Conservation (phyloP, 2,113 vertebrate species). For the Cichladusa arquata region DNA sequence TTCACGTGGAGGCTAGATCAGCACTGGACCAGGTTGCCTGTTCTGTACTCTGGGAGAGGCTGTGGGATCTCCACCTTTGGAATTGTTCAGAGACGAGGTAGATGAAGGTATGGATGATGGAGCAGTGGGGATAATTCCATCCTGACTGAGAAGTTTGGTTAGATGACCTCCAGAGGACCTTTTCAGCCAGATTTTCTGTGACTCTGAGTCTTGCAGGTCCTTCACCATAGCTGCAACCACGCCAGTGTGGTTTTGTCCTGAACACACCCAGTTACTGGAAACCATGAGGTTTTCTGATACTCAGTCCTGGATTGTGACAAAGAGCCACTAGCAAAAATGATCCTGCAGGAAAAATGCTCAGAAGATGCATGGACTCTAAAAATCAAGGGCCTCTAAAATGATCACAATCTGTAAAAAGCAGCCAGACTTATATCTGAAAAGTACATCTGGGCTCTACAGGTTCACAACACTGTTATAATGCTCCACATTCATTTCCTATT, state of each 20-base stretch:
- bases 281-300: not conserved
- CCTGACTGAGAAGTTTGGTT: not conserved
- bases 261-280: not conserved
- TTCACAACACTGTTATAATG: not conserved
- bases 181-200: not conserved
- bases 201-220: not conserved
- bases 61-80: not conserved
- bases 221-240: accelerated
- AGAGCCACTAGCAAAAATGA: accelerated
- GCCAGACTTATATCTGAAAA: not conserved
- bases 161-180: not conserved
- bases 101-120: accelerated
- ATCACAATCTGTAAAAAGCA: not conserved
- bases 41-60: not conserved
- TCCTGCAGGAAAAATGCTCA: not conserved
- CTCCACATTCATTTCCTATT: not conserved
- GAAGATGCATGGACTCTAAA: not conserved
- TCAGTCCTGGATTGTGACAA: not conserved
- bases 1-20: not conserved
- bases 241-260: not conserved
- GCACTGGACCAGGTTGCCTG: not conserved
- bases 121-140: not conserved
- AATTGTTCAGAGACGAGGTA: not conserved
- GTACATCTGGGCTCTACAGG: not conserved
- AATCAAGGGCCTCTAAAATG: not conserved